phyloP scores from a whole-genome alignment of 2,888 invertebrate species.

The Leptarthrus brevirostris region DNA sequence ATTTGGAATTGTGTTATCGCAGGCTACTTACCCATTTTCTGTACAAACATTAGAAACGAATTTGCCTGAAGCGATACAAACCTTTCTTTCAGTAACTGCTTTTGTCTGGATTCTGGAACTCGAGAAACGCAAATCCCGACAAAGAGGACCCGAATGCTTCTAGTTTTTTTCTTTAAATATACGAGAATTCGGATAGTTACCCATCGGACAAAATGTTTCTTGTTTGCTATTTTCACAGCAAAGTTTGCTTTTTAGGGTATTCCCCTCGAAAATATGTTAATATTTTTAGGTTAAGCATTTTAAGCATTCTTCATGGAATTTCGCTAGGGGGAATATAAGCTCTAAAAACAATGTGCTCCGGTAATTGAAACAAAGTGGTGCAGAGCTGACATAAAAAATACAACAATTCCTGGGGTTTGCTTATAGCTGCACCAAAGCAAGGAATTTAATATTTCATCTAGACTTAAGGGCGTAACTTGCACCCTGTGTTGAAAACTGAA shows the following conservation, averaged over 20 bases:
- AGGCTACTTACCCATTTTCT: slow-evolving; percentile 4
- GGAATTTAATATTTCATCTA: neutral
- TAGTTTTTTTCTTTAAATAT: neutral
- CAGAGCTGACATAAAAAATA: neutral
- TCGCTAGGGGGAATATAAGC: neutral
- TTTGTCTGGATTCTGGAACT: neutral
- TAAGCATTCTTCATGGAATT: neutral
- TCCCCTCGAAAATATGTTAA: neutral
- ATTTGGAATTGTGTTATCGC: neutral
- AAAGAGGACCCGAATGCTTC: neutral
- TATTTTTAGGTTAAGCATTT: neutral
- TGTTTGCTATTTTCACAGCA: neutral
- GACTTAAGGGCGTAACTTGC: neutral
- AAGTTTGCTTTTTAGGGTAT: neutral
- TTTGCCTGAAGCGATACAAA: neutral
- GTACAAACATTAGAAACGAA: slow-evolving; percentile 6
- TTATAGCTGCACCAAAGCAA: neutral
- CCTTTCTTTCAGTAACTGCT: neutral
- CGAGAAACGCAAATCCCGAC: neutral
- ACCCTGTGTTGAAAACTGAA: neutral
- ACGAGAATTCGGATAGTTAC: neutral
- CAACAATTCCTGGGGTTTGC: too few relatives aligned
- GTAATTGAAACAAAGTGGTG: slow-evolving; percentile 1
- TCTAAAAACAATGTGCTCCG: neutral
- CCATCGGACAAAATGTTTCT: neutral